Conservation (phyloP, 2,797 vertebrate species). For the Chiroxiphia lanceolata region DNA sequence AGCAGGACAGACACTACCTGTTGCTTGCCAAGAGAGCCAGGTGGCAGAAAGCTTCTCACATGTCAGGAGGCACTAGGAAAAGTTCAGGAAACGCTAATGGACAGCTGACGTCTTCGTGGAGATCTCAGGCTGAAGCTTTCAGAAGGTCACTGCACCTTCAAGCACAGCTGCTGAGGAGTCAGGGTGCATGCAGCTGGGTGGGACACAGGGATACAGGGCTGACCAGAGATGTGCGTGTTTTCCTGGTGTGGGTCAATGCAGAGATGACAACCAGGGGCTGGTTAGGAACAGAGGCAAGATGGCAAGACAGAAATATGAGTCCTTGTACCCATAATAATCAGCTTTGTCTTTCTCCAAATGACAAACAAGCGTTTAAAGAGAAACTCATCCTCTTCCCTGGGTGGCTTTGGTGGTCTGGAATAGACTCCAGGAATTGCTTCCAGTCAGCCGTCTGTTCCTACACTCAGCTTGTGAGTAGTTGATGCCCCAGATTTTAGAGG, state of each 20-base stretch:
- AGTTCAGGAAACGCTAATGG: background rate
- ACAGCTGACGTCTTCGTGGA: background rate
- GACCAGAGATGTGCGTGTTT: rapidly evolving
- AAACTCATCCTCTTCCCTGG: background rate
- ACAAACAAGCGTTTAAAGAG: background rate
- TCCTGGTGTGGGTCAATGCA: background rate
- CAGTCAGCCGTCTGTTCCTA: background rate
- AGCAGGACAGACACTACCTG: background rate
- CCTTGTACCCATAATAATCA: background rate
- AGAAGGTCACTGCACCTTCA: background rate
- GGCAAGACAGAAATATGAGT: background rate
- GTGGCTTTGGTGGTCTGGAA: conserved; percentile 62
- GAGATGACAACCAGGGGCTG: background rate
- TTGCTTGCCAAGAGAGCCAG: conserved; percentile 51
- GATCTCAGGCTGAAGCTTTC: conserved; percentile 8
- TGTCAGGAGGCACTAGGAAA: conserved; percentile 42
- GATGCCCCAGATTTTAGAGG: conserved; percentile 44
- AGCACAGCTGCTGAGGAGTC: background rate
- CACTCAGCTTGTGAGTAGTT: background rate
- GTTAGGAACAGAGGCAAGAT: background rate
- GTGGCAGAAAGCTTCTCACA: conserved; percentile 54
- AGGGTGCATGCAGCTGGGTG: background rate
- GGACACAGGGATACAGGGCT: background rate
- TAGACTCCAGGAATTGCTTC: conserved; percentile 15
- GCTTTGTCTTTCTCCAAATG: background rate